Percentiles rank a stretch among this genome's conserved stretches.
These are phyloP conservation scores for Nesogale talazaci DNA, from an alignment of 2,113 vertebrate species.

Conservation along the genomic window DNA sequence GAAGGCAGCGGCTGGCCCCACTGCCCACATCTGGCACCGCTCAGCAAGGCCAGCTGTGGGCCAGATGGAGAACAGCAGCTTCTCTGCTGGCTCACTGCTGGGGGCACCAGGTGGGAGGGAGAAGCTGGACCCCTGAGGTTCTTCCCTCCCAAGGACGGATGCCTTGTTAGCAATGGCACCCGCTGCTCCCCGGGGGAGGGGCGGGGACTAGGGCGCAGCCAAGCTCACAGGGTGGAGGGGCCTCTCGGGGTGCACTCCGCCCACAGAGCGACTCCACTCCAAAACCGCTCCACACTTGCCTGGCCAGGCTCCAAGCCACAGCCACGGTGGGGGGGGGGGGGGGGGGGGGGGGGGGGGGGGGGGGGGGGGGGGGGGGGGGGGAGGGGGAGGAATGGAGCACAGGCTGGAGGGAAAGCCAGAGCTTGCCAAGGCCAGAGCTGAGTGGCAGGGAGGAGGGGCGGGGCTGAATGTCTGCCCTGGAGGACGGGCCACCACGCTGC, in stretches of 20 bases:
- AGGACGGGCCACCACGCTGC: background rate
- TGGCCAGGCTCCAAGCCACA: constrained; percentile 55
- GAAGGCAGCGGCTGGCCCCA: background rate
- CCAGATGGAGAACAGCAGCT: constrained; percentile 48
- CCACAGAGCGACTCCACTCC: background rate
- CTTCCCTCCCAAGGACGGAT: background rate
- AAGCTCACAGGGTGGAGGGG: no score
- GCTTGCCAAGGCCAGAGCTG: background rate
- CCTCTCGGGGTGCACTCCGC: background rate
- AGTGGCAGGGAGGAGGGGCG: background rate
- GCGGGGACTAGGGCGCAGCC: background rate
- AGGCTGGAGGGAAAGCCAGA: constrained; percentile 51
- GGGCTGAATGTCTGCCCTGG: background rate
- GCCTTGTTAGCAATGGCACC: fast-evolving
- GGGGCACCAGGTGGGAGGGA: background rate
- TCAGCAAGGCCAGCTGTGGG: constrained; percentile 55
- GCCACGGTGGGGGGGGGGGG: no score
- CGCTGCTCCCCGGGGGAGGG: background rate
- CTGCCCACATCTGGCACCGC: constrained; percentile 53
- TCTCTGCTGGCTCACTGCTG: background rate
- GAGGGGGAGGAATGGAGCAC: background rate
- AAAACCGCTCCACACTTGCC: background rate
- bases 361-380: no score
- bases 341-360: no score
- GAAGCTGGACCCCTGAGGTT: background rate